phyloP scores from a whole-genome alignment of 2,888 invertebrate genomes.

The Cryptocephalus primarius region DNA sequence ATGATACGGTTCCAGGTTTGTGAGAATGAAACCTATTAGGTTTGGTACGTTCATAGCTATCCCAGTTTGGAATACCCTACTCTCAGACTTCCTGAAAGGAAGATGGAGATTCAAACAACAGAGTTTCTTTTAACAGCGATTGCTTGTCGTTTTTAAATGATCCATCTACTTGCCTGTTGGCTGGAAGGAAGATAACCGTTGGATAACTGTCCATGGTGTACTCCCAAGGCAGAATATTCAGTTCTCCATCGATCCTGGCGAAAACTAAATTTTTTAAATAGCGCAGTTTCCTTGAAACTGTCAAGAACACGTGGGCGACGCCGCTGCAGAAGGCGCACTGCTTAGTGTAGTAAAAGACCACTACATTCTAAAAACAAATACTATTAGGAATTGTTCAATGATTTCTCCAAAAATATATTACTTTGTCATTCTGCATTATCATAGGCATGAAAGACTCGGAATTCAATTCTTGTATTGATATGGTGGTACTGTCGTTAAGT shows the following conservation, averaged over 20 bases:
- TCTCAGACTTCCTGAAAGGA: conserved; percentile 53
- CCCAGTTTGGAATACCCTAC: conserved; percentile 53
- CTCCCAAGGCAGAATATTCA: conserved; percentile 82
- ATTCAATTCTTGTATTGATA: conserved; percentile 55
- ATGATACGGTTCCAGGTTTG: conserved; percentile 48
- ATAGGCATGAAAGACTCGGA: conserved; percentile 52
- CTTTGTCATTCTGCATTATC: conserved; percentile 49
- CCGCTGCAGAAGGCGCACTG: conserved; percentile 68
- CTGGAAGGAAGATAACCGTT: conserved; percentile 69
- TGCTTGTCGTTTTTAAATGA: background rate
- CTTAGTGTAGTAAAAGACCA: conserved; percentile 67
- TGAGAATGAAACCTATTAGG: conserved; percentile 59
- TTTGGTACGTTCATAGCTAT: conserved; percentile 54
- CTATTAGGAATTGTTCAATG: background rate
- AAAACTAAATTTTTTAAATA: conserved; percentile 44
- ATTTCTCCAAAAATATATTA: conserved; percentile 23
- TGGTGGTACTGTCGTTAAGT: conserved; percentile 8
- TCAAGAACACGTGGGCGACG: conserved; percentile 56
- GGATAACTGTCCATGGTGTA: conserved; percentile 71
- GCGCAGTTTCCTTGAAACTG: conserved; percentile 51
- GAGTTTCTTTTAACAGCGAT: too few relatives aligned
- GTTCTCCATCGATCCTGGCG: conserved; percentile 66
- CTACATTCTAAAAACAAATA: conserved; percentile 49
- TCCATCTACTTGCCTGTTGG: conserved; percentile 44
- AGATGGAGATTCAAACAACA: conserved; percentile 1